These are phyloP conservation scores for Antidorcas marsupialis DNA, from an alignment of 2,113 vertebrate genomes.

Conservation along the genomic window DNA sequence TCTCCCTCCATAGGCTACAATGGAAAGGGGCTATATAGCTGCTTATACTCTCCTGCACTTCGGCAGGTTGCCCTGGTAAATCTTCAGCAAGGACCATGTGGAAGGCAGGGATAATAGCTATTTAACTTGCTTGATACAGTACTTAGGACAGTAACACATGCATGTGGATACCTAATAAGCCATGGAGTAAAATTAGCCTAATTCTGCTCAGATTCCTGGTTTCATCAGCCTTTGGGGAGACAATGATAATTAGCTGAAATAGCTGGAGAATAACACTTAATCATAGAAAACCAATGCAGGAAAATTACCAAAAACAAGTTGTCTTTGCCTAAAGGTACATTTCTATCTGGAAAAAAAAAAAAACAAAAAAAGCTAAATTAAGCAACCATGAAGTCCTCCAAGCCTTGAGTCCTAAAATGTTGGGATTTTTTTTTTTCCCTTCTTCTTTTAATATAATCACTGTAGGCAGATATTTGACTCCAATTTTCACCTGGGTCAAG, in stretches of 20 bases:
- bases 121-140: slow-evolving; percentile 21
- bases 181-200: slow-evolving; percentile 44
- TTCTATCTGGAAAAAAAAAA: slow-evolving; percentile 32
- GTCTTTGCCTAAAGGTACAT: slow-evolving; percentile 29
- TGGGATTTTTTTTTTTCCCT: not conserved
- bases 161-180: slow-evolving; percentile 58
- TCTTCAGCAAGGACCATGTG: rapidly evolving
- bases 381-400: not conserved
- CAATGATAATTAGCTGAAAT: slow-evolving; percentile 64
- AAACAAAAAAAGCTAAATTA: slow-evolving; percentile 32
- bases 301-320: slow-evolving; percentile 46
- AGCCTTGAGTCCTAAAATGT: not conserved
- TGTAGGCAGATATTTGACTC: not conserved
- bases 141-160: slow-evolving; percentile 17
- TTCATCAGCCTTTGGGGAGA: slow-evolving; percentile 60
- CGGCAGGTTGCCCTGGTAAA: not conserved
- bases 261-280: slow-evolving; percentile 63
- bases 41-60: not conserved
- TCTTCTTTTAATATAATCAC: not conserved
- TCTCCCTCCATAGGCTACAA: rapidly evolving
- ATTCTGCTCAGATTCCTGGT: slow-evolving; percentile 44
- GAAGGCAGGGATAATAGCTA: not conserved
- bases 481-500: slow-evolving; percentile 11
- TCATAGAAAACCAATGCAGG: slow-evolving; percentile 57
- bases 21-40: rapidly evolving